Conservation (phyloP, 2,113 vertebrate genomes). For the Dromiciops gliroides region DNA sequence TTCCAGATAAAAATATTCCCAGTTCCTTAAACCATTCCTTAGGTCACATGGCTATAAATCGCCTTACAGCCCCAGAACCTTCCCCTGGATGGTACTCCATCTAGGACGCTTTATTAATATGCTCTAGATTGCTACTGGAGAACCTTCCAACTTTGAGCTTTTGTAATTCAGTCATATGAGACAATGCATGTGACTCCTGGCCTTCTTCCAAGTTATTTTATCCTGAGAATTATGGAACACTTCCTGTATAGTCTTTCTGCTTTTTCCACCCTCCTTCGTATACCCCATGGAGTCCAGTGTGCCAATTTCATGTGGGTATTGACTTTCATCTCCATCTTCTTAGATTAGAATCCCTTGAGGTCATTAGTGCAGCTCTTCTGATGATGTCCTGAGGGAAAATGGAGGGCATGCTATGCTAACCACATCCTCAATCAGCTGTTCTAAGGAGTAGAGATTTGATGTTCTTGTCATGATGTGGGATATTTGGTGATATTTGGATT, state of each 20-base stretch:
- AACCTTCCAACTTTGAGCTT: not conserved
- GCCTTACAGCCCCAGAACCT: not conserved
- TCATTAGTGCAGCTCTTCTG: constrained; percentile 52
- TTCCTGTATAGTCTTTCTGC: not conserved
- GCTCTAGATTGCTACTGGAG: not conserved
- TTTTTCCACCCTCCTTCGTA: not conserved
- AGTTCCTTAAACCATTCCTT: not conserved
- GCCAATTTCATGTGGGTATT: not conserved
- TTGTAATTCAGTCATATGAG: not conserved
- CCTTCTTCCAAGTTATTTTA: not conserved
- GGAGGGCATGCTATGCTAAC: not conserved
- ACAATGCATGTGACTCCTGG: not conserved
- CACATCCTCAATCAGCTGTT: constrained; percentile 31
- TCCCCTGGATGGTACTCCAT: not conserved
- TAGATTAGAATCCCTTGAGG: not conserved
- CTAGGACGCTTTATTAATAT: not conserved
- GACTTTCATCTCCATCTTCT: not conserved
- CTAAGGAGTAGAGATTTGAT: constrained; percentile 21
- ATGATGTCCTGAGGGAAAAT: constrained; percentile 45
- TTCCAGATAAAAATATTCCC: not conserved
- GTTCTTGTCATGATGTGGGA: constrained; percentile 50
- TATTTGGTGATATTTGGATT: constrained; percentile 63
- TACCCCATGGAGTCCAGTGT: not conserved
- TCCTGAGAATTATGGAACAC: not conserved
- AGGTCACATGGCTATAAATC: not conserved